Percentiles rank a stretch among this genome's conserved stretches.
Conservation (phyloP, 2,797 vertebrate species). For the Cynodonichthys magdalenae region DNA sequence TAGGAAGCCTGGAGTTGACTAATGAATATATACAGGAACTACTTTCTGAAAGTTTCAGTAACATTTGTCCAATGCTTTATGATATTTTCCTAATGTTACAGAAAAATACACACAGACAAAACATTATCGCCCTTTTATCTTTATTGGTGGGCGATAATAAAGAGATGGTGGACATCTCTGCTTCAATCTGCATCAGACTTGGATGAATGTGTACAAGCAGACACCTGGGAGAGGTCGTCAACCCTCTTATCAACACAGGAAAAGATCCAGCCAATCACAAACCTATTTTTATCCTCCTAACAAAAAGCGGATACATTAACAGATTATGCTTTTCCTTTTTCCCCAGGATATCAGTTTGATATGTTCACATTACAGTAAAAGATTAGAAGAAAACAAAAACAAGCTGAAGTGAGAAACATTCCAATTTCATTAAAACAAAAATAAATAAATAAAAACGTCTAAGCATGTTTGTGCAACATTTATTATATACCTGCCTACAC, state of each 20-base stretch:
- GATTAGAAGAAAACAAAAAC: conserved; percentile 12
- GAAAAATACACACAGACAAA: no score
- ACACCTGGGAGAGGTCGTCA: conserved; percentile 20
- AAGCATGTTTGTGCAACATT: conserved; percentile 13
- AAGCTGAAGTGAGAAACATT: conserved; percentile 28
- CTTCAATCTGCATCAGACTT: neutral
- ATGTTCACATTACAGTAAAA: conserved; percentile 51
- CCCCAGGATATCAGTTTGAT: conserved; percentile 59
- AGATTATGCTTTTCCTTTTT: conserved; percentile 66
- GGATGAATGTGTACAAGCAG: neutral
- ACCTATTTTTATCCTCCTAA: conserved; percentile 61
- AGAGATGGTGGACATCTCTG: conserved; percentile 22
- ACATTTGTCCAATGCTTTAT: no score
- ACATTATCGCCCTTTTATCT: no score
- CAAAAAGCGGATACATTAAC: conserved; percentile 64
- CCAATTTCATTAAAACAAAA: neutral
- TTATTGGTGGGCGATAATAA: neutral
- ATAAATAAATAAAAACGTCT: neutral
- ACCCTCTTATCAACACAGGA: conserved; percentile 38
- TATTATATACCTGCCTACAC: neutral
- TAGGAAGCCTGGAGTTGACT: no score
- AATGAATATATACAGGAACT: no score
- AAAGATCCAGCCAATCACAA: conserved; percentile 61
- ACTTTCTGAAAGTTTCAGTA: no score
- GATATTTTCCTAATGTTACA: no score